Evolutionary conservation across 2,888 invertebrate genomes (phyloP).

Genomic region (Caenorhabditis sp.): DNA sequence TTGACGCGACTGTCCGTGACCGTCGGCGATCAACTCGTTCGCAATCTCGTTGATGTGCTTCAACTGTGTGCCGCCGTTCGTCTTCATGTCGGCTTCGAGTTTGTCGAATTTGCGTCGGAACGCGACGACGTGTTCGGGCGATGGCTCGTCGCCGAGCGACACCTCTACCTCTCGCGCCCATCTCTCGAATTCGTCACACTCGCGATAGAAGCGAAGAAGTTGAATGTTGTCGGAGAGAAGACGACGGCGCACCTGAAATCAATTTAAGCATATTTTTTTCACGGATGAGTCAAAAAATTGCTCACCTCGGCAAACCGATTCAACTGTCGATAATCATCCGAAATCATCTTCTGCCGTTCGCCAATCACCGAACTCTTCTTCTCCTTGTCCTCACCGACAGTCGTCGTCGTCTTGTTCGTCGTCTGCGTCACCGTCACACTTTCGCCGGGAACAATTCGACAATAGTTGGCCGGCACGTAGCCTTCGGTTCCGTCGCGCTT

Average conservation of each 20-base stretch:
- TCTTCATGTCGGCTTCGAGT: slow-evolving; percentile 87
- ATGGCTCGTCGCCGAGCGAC: slow-evolving; percentile 83
- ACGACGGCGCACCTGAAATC: slow-evolving; percentile 76
- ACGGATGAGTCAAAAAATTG: background rate
- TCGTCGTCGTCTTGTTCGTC: slow-evolving; percentile 39
- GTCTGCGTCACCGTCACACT: slow-evolving; percentile 55
- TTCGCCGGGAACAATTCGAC: slow-evolving; percentile 73
- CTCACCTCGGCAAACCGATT: slow-evolving; percentile 79
- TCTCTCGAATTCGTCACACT: slow-evolving; percentile 93
- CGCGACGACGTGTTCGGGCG: slow-evolving; percentile 86
- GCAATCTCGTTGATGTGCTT: slow-evolving; percentile 88
- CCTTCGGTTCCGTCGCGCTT: slow-evolving; percentile 88
- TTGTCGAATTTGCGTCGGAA: slow-evolving; percentile 79
- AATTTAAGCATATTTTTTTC: background rate
- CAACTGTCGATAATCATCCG: slow-evolving; percentile 72
- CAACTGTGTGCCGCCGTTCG: slow-evolving; percentile 84
- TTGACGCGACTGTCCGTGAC: slow-evolving; percentile 77
- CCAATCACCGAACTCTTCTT: slow-evolving; percentile 48
- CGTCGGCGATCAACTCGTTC: slow-evolving; percentile 82
- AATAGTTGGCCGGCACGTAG: slow-evolving; percentile 87
- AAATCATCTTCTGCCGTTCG: slow-evolving; percentile 64
- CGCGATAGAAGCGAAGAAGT: slow-evolving; percentile 84
- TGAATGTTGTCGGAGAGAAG: slow-evolving; percentile 90
- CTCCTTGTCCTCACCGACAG: slow-evolving; percentile 40
- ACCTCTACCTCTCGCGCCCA: slow-evolving; percentile 96